Evolutionary conservation across 2,797 vertebrate genomes (phyloP), one percentile per base, ranked within the genome.

Genomic region (Microctenopoma lineatum): DNA sequence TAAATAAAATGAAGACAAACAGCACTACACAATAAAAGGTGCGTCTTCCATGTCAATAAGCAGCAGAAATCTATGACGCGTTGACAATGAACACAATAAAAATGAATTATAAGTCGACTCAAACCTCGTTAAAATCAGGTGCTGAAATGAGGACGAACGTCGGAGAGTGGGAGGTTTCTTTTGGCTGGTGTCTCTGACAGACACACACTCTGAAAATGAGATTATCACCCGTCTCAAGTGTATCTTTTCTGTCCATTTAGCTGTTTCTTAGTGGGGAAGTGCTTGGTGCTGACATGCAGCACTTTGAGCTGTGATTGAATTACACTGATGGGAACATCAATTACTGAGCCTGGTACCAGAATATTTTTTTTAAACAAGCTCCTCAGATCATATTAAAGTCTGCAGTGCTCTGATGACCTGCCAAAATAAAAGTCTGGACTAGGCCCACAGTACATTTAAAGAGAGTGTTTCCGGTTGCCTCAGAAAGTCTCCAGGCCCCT

Each of bases 271-370:
- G 83, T 87, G 83, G 77, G 84, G 79, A 90, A 90, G 85, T 85
- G 81, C 82, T 89, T 79, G 83, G 79, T 72, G 73, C 81, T 84
- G 85, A 90, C 87, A 84, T 89, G 80, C 81, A 88, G 85, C 82
- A 87, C 84, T 91, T 89, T 85, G 61, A 84, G 80, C 66, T 69
- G 32, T 88, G 87, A 92, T 90, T 87, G 83, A 90, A 90, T 92
- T 90, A 90, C 89, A 88, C 84, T 88, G 83, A 92, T 89, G 87
- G 87, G 79, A 84, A 81, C 89, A 89, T 90, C 83, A 90, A 88
- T 89, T 87, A 87, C 77, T 70, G 70, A 79, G 56, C 62, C 75
- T 73, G 73, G 54, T 73, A 79, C 62, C 70, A 80, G 84, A 74
- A 73, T n/a, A n/a, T n/a, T 52, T 44, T 21, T 45, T 79, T 79